phyloP scores from a whole-genome alignment of 2,888 invertebrate species.

The Netelia melanura region DNA sequence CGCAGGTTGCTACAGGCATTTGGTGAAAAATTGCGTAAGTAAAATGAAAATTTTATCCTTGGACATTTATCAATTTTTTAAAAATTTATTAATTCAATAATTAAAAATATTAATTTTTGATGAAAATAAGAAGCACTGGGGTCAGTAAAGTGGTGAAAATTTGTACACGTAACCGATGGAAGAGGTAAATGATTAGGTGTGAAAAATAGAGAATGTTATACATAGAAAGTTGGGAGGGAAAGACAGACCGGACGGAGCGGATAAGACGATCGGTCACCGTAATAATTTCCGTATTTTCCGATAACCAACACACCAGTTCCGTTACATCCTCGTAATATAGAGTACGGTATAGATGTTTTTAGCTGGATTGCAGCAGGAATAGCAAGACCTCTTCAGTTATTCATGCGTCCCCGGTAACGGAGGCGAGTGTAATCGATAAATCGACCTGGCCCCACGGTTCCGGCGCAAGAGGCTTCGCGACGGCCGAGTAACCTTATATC shows the following conservation, averaged over 20 bases:
- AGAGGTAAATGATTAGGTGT: not conserved
- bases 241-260: not conserved
- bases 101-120: not conserved
- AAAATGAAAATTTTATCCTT: constrained; percentile 4
- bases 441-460: constrained; percentile 73
- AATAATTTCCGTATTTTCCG: not conserved
- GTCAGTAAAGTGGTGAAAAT: no score
- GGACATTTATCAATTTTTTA: not conserved
- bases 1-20: constrained; percentile 4
- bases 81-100: not conserved
- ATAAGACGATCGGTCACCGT: not conserved
- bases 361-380: constrained; percentile 73
- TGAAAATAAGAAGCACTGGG: no score
- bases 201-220: not conserved
- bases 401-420: constrained; percentile 80
- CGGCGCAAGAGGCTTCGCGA: constrained; percentile 47
- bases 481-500: constrained; percentile 75
- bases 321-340: constrained; percentile 19
- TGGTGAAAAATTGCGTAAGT: constrained; percentile 48
- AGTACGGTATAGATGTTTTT: constrained; percentile 64
- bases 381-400: constrained; percentile 81
- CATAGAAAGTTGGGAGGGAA: not conserved
- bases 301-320: not conserved
- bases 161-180: no score
- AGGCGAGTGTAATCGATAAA: constrained; percentile 81